Base-by-base conservation (phyloP, 2,888 invertebrate species). In the Nomada fabriciana region DNA sequence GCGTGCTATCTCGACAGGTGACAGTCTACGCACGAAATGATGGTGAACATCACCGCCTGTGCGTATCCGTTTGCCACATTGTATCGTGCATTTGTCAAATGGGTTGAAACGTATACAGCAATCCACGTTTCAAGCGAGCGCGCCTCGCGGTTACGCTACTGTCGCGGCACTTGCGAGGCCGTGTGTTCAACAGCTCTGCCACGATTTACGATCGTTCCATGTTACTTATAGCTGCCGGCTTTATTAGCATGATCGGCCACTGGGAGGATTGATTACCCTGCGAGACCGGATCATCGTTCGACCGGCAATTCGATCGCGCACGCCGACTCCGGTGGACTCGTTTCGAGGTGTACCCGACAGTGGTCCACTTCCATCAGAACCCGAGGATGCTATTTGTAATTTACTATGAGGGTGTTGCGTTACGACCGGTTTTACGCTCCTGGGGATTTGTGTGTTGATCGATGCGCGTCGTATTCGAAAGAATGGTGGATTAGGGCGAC, bases 191-290 rank as follows among this genome's bases (percentile, higher is more conserved):
- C 68, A 70, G 68, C n/a, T 64, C 63, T 52, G 80, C 50, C 43
- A 81, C 72, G 87, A 88, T 88, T 88, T 88, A 88, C 86, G 89
- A 80, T 86, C 87, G 80, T 78, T 83, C 81, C 79, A 80, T 63
- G 80, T 86, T 86, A 83, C 89, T 85, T 86, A 83, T 86, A 71
- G 79, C 80, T 76, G 65, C 72, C 81, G 82, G 88, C 81, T 83
- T 82, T 83, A 89, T 89, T 82, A 89, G 83, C 85, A 80, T 82
- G 84, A 88, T 86, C 80, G 83, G 86, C 76, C 70, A 60, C 76
- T 67, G 60, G 64, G 76, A 83, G 84, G 82, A 87, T 88, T 81
- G 86, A 88, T 88, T 83, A 79, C 77, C 70, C 65, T 73, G 71
- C 57, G 81, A 65, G 86, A 89, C 88, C 83, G 83, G 86, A 88